A percentile compares a stretch with the other conserved stretches of the same genome.
These are phyloP conservation scores for Eupithecia abbreviata DNA, from an alignment of 2,888 invertebrate species.

Conservation along the genomic window DNA sequence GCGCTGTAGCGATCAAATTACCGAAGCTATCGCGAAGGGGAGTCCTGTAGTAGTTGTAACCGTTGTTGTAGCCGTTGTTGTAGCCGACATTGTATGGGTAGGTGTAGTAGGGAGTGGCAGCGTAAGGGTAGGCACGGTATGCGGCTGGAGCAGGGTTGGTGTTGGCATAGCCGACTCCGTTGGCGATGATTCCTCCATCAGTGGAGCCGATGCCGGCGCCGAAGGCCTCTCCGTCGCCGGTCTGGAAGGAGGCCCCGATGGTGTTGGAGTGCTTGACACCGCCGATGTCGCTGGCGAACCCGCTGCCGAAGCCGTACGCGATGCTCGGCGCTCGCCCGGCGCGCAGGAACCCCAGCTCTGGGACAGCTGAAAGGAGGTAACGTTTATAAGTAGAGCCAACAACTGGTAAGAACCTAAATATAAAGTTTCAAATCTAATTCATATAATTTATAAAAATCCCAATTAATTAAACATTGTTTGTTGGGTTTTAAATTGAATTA, in stretches of 20 bases:
- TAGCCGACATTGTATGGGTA: slow-evolving; percentile 47
- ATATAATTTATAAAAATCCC: neutral
- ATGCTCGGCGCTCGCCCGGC: slow-evolving; percentile 66
- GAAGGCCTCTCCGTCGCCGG: slow-evolving; percentile 66
- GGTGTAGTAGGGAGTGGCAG: slow-evolving; percentile 40
- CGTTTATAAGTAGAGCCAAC: neutral
- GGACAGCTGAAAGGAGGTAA: slow-evolving; percentile 31
- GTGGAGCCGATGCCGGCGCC: slow-evolving; percentile 60
- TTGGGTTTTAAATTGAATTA: neutral
- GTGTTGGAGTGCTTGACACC: slow-evolving; percentile 72
- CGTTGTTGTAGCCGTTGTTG: neutral
- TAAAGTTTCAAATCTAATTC: neutral
- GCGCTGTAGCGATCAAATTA: slow-evolving; percentile 58
- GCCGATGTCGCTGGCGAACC: slow-evolving; percentile 73
- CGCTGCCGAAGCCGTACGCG: slow-evolving; percentile 73
- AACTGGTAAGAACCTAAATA: neutral
- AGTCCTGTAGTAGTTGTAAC: slow-evolving; percentile 19
- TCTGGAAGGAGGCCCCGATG: slow-evolving; percentile 66
- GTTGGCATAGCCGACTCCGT: slow-evolving; percentile 67
- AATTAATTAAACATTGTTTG: neutral
- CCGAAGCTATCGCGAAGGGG: slow-evolving; percentile 49
- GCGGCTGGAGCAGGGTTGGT: slow-evolving; percentile 49
- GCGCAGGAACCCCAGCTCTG: slow-evolving; percentile 55
- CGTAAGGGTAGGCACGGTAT: slow-evolving; percentile 42
- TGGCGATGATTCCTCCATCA: slow-evolving; percentile 57